Evolutionary conservation across 1,140 invertebrate species (phyloP).

Genomic region (Nylanderia fulva): DNA sequence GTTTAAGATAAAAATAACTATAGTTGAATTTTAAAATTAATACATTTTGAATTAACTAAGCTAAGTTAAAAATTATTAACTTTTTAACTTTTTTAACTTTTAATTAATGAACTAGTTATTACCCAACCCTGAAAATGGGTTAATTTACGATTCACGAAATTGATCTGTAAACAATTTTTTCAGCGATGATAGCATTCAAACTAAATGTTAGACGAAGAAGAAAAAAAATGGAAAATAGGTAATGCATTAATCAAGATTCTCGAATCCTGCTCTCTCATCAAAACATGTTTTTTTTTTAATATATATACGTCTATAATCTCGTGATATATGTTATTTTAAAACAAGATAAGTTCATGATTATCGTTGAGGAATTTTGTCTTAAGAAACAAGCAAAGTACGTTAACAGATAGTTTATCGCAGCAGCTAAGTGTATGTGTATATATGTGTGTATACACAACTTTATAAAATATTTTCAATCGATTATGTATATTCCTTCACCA

Average conservation of each 20-base stretch:
- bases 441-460: not conserved
- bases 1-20: too few species aligned
- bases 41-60: too few species aligned
- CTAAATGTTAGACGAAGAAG: not conserved
- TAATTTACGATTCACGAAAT: constrained; percentile 18
- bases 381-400: not conserved
- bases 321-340: not conserved
- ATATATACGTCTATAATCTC: not conserved
- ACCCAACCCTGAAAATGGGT: too few species aligned
- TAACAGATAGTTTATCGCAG: not conserved
- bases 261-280: not conserved
- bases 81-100: too few species aligned
- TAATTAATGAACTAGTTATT: too few species aligned
- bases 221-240: not conserved
- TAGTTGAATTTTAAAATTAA: too few species aligned
- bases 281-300: not conserved
- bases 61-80: too few species aligned
- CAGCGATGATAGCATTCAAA: not conserved
- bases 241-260: not conserved
- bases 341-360: not conserved
- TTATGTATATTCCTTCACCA: constrained; percentile 3
- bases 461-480: not conserved
- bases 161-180: not conserved
- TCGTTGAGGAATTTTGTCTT: not conserved
- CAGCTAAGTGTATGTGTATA: not conserved